Conservation (phyloP, 1,140 invertebrate genomes). For the Pachyrhynchus sulphureomaculatus region DNA sequence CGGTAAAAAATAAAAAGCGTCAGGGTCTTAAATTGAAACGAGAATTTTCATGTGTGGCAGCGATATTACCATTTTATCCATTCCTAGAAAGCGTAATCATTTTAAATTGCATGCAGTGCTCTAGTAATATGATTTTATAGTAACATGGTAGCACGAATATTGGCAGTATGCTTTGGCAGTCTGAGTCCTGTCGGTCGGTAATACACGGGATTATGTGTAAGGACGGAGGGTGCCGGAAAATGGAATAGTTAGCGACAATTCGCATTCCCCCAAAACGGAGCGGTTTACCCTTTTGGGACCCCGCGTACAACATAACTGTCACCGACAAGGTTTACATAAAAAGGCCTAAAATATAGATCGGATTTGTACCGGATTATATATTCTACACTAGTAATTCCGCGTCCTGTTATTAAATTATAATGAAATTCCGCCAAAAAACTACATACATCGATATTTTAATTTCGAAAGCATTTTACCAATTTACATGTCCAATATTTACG, state of each 20-base stretch:
- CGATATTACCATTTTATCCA: slow-evolving; percentile 25
- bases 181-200: slow-evolving; percentile 39
- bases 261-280: slow-evolving; percentile 49
- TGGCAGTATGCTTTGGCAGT: slow-evolving; percentile 23
- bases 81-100: slow-evolving; percentile 39
- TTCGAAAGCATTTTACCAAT: slow-evolving; percentile 29
- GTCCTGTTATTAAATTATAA: slow-evolving; percentile 20
- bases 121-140: slow-evolving; percentile 40
- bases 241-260: slow-evolving; percentile 52
- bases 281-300: slow-evolving; percentile 48
- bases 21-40: slow-evolving; percentile 10
- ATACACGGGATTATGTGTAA: slow-evolving; percentile 46
- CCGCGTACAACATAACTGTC: slow-evolving; percentile 47
- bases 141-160: slow-evolving; percentile 23
- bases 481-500: not conserved
- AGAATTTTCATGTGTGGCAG: slow-evolving; percentile 18
- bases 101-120: slow-evolving; percentile 40
- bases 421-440: slow-evolving; percentile 29
- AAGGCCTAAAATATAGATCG: slow-evolving; percentile 47
- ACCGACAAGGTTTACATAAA: slow-evolving; percentile 51
- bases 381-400: slow-evolving; percentile 6
- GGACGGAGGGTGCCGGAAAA: slow-evolving; percentile 38
- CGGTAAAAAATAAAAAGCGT: slow-evolving; percentile 1
- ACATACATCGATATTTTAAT: slow-evolving; percentile 23
- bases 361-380: slow-evolving; percentile 37